Conservation (phyloP, 2,113 vertebrate genomes). For the Heterotis niloticus region DNA sequence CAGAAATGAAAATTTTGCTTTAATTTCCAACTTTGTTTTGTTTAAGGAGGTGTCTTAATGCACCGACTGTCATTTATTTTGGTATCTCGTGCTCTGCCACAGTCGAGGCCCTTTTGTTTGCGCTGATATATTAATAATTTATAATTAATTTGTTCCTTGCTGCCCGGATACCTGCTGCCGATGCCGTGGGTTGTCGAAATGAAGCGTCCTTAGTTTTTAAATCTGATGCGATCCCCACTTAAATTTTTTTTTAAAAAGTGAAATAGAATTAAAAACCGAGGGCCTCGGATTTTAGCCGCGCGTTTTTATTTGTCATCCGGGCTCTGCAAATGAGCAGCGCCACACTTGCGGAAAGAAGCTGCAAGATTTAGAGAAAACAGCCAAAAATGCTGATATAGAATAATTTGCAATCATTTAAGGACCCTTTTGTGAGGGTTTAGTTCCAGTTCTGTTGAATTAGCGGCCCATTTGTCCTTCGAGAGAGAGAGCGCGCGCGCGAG, state of each 20-base stretch:
- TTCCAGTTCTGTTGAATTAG: conserved; percentile 36
- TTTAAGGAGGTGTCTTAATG: no score
- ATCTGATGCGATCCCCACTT: background rate
- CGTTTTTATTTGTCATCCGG: background rate
- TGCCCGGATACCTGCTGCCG: no score
- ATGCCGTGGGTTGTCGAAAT: no score
- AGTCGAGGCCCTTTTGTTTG: no score
- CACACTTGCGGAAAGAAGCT: background rate
- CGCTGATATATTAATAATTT: no score
- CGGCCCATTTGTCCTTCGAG: conserved; percentile 13
- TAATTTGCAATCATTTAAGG: conserved; percentile 25
- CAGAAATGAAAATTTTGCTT: no score
- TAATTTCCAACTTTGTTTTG: no score
- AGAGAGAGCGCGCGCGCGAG: conserved; percentile 25
- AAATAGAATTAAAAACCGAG: background rate
- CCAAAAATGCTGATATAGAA: conserved; percentile 23
- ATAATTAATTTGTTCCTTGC: no score
- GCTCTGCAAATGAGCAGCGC: background rate
- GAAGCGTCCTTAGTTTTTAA: background rate
- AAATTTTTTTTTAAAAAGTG: background rate
- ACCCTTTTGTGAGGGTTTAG: conserved; percentile 29
- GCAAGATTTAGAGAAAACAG: background rate
- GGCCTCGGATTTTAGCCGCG: no score
- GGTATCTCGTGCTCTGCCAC: no score
- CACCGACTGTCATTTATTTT: no score